phyloP scores from a whole-genome alignment of 2,797 vertebrate genomes.

The Leptatherina wallacei region DNA sequence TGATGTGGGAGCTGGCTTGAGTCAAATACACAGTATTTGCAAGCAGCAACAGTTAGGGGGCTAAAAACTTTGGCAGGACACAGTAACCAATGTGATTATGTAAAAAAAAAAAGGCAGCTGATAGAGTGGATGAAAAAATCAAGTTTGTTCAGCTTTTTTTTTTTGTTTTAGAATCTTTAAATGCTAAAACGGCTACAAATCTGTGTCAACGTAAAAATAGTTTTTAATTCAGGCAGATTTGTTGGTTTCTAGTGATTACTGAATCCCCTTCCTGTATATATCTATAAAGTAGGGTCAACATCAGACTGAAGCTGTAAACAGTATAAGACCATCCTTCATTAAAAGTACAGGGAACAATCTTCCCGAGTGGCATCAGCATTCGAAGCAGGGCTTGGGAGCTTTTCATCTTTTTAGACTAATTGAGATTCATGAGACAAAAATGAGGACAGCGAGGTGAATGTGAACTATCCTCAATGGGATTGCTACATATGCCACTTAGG shows the following conservation, averaged over 20 bases:
- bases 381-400: too few relatives aligned
- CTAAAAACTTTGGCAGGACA: background rate
- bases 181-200: background rate
- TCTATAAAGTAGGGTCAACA: too few relatives aligned
- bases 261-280: too few relatives aligned
- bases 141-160: background rate
- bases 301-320: background rate
- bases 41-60: background rate
- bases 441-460: too few relatives aligned
- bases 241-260: too few relatives aligned
- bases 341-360: background rate
- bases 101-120: background rate
- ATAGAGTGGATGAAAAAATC: background rate
- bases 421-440: too few relatives aligned
- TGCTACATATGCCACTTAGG: too few relatives aligned
- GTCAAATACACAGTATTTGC: background rate
- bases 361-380: too few relatives aligned
- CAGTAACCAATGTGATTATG: background rate
- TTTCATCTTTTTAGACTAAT: too few relatives aligned
- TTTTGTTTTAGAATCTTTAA: background rate
- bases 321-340: background rate
- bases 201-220: too few relatives aligned
- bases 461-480: too few relatives aligned
- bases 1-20: background rate
- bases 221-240: too few relatives aligned